phyloP scores from a whole-genome alignment of 2,797 vertebrate species.

The Smutsia temminckii region DNA sequence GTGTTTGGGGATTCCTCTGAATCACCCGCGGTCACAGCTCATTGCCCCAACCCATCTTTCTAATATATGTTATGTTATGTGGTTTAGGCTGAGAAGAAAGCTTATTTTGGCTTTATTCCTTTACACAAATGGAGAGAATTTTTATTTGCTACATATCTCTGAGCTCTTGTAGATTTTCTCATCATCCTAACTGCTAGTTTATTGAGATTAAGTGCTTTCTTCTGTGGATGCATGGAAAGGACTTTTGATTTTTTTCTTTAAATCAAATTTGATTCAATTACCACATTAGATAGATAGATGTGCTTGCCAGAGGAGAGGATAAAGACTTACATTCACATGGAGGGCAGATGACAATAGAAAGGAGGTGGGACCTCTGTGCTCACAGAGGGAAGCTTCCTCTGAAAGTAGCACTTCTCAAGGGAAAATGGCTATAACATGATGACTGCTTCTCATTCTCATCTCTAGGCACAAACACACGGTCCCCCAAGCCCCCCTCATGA shows the following conservation, averaged over 20 bases:
- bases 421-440: not conserved
- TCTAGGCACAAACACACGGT: not conserved
- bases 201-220: slow-evolving; percentile 87
- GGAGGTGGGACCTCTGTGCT: slow-evolving; percentile 60
- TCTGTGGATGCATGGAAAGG: slow-evolving; percentile 82
- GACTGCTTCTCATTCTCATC: not conserved
- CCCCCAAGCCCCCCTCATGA: not conserved
- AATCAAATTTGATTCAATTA: slow-evolving; percentile 86
- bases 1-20: slow-evolving; percentile 78
- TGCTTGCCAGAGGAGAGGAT: slow-evolving; percentile 77
- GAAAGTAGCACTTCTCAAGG: not conserved
- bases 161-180: slow-evolving; percentile 78
- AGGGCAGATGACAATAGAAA: slow-evolving; percentile 42
- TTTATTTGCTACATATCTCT: slow-evolving; percentile 84
- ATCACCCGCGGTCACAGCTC: slow-evolving; percentile 77
- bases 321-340: slow-evolving; percentile 48
- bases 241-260: slow-evolving; percentile 85
- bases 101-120: slow-evolving; percentile 83
- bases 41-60: slow-evolving; percentile 78
- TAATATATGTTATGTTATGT: slow-evolving; percentile 75
- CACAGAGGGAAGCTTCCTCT: slow-evolving; percentile 16
- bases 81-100: slow-evolving; percentile 77
- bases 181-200: slow-evolving; percentile 83
- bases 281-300: slow-evolving; percentile 82
- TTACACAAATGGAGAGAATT: slow-evolving; percentile 79